These are phyloP conservation scores for Regulus satrapa DNA, from an alignment of 2,113 vertebrate species.

Conservation along the genomic window DNA sequence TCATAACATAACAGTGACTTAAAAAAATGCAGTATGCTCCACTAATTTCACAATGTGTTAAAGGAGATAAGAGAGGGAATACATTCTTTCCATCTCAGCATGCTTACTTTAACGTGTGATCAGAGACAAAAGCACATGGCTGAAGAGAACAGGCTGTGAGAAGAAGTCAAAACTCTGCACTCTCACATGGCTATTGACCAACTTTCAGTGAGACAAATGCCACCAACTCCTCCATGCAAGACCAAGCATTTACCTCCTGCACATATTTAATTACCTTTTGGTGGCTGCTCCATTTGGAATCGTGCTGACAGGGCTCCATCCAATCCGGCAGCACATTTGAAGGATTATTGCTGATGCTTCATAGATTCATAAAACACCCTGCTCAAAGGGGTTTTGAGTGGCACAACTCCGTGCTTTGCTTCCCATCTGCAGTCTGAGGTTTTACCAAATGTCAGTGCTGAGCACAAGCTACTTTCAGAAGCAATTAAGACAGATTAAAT, in stretches of 20 bases:
- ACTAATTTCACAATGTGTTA: constrained; percentile 63
- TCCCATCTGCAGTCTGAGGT: background rate
- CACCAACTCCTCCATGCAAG: background rate
- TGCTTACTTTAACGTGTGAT: background rate
- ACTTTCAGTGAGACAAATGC: background rate
- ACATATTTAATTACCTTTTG: background rate
- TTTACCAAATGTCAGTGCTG: background rate
- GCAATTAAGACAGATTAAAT: constrained; percentile 19
- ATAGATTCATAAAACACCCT: background rate
- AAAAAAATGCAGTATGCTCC: constrained; percentile 55
- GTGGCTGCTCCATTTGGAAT: background rate
- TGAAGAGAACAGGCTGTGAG: background rate
- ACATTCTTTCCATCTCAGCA: constrained; percentile 18
- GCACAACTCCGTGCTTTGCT: background rate
- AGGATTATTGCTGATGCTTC: background rate
- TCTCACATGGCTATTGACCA: background rate
- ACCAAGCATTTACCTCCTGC: background rate
- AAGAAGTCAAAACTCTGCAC: background rate
- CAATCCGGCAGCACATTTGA: background rate
- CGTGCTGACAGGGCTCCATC: background rate
- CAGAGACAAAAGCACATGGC: background rate
- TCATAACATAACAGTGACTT: constrained; percentile 54
- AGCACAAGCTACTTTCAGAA: constrained; percentile 10
- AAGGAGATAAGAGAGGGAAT: constrained; percentile 58
- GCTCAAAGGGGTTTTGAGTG: background rate